Base-by-base conservation (phyloP, 2,888 invertebrate species). In the Agriopis aurantiaria region DNA sequence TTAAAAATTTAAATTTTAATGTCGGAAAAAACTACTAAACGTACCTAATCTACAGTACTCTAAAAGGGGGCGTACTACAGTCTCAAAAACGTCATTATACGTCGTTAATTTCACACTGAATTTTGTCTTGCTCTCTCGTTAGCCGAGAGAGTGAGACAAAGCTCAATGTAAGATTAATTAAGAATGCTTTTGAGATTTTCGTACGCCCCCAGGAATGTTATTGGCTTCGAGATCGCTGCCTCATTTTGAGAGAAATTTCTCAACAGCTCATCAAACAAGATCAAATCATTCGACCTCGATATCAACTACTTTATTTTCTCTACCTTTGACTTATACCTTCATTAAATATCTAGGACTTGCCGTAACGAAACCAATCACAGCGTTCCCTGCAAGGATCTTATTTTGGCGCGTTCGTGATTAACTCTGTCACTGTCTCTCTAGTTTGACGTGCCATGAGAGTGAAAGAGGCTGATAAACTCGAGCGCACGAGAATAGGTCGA, bases 301-400 rank as follows among this genome's bases (percentile, higher is more conserved):
- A 5, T 17, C 5, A 3, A n/a, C 41, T 56, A n/a, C n/a, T 43
- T 43, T 41, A 10, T 41, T 14, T n/a, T 61, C n/a, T 48, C 17
- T 61, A 12, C 17, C 41, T 41, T 17, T 49, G 48, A 51, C n/a
- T 33, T 17, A 48, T 8, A 41, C 46, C 46, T 58, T 58, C 23
- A 45, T 53, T 33, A 53, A 43, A 2, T n/a, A 62, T 48, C 46
- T 4, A 53, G 45, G 12, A 33, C 17, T 45, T 51, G 4, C 41
- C 12, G 9, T 62, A 53, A 62, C 46, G 46, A 62, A 62, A 53
- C 62, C 62, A 62, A 62, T 62, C 62, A 62, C 45, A 9, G 53
- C 23, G 46, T 62, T 53, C 53, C 14, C n/a, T 46, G 1, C 2
- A n/a, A 2, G 8, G 8, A 12, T 0, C 57, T 3, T 8, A 46